A percentile compares a stretch with the other conserved stretches of the same genome.
Conservation (phyloP, 1,140 invertebrate species). For the Drosophila neocordata region DNA sequence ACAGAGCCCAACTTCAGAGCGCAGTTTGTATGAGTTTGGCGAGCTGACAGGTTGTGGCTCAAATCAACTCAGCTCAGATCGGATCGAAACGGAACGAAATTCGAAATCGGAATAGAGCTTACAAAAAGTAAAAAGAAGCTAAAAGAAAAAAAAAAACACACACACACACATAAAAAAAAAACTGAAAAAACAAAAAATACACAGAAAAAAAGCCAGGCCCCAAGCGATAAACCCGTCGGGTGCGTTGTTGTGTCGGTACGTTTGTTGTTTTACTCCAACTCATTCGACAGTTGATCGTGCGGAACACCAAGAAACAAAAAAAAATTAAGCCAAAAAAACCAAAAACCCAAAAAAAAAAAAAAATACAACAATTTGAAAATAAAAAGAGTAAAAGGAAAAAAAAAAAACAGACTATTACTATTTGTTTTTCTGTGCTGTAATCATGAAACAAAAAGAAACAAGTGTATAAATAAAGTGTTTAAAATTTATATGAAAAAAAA, state of each 20-base stretch:
- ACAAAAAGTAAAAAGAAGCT: conserved; percentile 12
- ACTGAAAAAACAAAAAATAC: not conserved
- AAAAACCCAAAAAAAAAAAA: not conserved
- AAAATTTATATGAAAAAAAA: not conserved
- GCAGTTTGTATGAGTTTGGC: conserved; percentile 67
- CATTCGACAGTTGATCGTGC: conserved; percentile 55
- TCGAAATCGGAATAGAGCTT: conserved; percentile 47
- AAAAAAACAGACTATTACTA: conserved; percentile 35
- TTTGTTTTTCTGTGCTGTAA: conserved; percentile 2
- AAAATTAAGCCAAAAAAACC: conserved; percentile 4
- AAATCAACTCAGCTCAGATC: conserved; percentile 19
- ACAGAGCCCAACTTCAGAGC: conserved; percentile 53
- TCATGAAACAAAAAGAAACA: not conserved
- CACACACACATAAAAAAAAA: not conserved
- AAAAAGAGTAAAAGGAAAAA: no score
- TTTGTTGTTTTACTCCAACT: conserved; percentile 23
- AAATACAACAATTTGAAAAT: not conserved
- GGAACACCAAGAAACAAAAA: conserved; percentile 43
- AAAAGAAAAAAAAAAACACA: conserved; percentile 6
- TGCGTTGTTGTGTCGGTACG: conserved; percentile 43
- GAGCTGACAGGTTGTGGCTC: conserved; percentile 58
- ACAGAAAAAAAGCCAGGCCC: conserved; percentile 24
- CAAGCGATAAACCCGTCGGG: conserved; percentile 45
- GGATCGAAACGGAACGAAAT: conserved; percentile 29
- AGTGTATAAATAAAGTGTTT: conserved; percentile 1